Conservation (phyloP, 30 jellyfish, hydroid and myxozoan genomes). For the Rhopilema esculentum region DNA sequence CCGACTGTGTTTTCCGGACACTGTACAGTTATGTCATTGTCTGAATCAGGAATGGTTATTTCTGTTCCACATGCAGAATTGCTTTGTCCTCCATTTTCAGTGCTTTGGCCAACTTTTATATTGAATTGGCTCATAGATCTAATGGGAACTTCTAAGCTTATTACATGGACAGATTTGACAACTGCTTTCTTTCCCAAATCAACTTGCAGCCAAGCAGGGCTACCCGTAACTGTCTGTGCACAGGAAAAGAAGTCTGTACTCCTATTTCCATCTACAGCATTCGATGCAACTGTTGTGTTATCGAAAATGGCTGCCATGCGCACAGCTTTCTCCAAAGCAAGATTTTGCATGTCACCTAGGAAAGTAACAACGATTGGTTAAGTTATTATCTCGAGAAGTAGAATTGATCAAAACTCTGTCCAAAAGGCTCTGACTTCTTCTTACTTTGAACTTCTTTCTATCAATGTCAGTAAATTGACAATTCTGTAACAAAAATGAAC, state of each 20-base stretch:
- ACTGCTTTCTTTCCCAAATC: background rate
- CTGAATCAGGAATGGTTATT: background rate
- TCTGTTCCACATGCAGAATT: conserved; percentile 7
- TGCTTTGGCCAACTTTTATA: background rate
- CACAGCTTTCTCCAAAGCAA: background rate
- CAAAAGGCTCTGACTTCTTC: no score
- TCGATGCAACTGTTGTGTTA: background rate
- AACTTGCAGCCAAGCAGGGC: conserved; percentile 3
- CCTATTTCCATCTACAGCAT: conserved; percentile 8
- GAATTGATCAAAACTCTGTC: no score
- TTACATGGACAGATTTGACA: conserved; percentile 1
- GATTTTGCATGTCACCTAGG: background rate
- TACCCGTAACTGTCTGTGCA: background rate
- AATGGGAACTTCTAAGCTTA: background rate
- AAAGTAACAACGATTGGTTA: background rate
- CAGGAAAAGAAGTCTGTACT: background rate
- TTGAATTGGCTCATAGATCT: conserved; percentile 10
- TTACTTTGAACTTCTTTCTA: no score
- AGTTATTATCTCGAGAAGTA: no score
- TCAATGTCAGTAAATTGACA: no score
- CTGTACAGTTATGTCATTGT: background rate
- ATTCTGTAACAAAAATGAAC: no score
- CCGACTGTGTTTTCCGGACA: background rate
- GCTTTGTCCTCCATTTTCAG: conserved; percentile 15
- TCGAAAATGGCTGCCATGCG: background rate